Conservation (phyloP, 2,888 invertebrate species). For the Alviniconcha strummeri region DNA sequence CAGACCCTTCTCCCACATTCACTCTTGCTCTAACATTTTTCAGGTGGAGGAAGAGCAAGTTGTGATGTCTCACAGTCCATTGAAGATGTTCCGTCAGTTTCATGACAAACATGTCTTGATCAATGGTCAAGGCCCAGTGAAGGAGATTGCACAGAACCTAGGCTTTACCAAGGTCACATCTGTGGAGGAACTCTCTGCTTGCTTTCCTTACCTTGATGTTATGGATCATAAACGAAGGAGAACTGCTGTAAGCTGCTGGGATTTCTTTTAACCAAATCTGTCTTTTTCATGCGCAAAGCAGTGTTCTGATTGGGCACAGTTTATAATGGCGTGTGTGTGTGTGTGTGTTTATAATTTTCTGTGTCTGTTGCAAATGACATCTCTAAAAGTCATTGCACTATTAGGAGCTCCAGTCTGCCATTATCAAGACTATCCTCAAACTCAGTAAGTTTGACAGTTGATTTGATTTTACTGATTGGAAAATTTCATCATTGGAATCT, state of each 20-base stretch:
- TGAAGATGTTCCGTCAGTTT: conserved; percentile 79
- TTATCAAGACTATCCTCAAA: too few species aligned
- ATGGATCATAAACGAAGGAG: conserved; percentile 75
- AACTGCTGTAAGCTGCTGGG: conserved; percentile 65
- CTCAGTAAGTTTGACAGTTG: too few species aligned
- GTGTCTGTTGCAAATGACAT: too few species aligned
- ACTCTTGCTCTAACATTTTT: not conserved
- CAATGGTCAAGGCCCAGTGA: conserved; percentile 78
- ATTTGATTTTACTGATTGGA: too few species aligned
- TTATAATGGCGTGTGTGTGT: too few species aligned
- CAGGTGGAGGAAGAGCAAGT: conserved; percentile 79
- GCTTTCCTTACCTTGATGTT: conserved; percentile 80
- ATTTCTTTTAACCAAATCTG: not conserved
- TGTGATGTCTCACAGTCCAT: conserved; percentile 81
- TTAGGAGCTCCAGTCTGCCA: too few species aligned
- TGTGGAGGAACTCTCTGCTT: conserved; percentile 77
- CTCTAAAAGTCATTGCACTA: too few species aligned
- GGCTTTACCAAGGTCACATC: conserved; percentile 80
- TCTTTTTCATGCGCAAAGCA: not conserved
- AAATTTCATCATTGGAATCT: too few species aligned
- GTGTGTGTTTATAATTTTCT: too few species aligned
- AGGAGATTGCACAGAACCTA: conserved; percentile 77
- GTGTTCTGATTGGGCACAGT: not conserved
- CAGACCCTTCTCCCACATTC: too few species aligned
- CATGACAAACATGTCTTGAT: conserved; percentile 80